Evolutionary conservation across 2,797 vertebrate species (phyloP), one percentile per base, ranked within the genome.

Genomic region (Crypturellus tataupa): DNA sequence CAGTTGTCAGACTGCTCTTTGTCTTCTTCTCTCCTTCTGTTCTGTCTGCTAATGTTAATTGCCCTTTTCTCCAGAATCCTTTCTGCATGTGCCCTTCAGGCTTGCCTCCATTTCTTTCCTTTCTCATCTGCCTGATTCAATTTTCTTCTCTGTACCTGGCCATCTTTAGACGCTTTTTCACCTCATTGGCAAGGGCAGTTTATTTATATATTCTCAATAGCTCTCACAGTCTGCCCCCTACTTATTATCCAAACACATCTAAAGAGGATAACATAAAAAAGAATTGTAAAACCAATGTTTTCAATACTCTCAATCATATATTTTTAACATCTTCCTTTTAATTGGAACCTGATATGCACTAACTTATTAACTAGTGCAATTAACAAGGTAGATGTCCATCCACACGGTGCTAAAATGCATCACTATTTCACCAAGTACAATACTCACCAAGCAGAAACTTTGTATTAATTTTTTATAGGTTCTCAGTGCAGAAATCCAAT

Each of bases 401-500:
- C 18, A 49, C 49, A 33, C 47, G 23, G 49, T 69, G 44, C 58
- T 89, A 55, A 87, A 95, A 92, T 14, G 14, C 49, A 60, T 69
- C 35, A 29, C 49, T 77, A 82, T 70, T 89, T 85, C 55, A 77
- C 72, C 64, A 18, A 75, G 85, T 40, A 93, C 91, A 95, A 84
- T 87, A 87, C 72, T 95, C 44, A 89, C 33, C 56, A 84, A 87
- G 80, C 55, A 93, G 87, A 58, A 89, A 68, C 73, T 91, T 51
- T 67, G 12, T 67, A 92, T 92, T 88, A 92, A 85, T 92, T 94
- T 95, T 93, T 90, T 87, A 96, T 81, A 72, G 63, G 35, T 42
- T 71, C 90, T 94, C 82, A 91, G 68, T 62, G 62, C 72, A 91
- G 77, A 94, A 96, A 94, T 70, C 82, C 80, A 87, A 90, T 95